Percentiles rank a stretch among this genome's conserved stretches.
Conservation (phyloP, 2,113 vertebrate genomes). For the Crotalus tigris region DNA sequence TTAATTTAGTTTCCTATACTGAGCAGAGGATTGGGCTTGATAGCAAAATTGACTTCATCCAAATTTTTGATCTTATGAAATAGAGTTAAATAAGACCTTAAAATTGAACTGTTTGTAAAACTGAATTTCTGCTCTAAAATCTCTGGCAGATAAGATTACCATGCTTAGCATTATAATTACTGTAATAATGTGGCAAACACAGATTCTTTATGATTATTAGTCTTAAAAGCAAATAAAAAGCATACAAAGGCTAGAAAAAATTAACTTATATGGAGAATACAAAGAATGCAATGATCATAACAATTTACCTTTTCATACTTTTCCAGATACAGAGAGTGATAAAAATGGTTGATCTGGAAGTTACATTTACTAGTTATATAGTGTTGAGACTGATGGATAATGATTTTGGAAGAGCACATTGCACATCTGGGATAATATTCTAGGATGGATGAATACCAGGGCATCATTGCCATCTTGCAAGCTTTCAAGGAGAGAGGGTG, state of each 20-base stretch:
- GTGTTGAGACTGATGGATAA: neutral
- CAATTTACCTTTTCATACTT: neutral
- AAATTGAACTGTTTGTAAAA: neutral
- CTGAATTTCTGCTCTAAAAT: neutral
- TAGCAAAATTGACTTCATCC: neutral
- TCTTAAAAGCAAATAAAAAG: neutral
- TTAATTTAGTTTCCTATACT: neutral
- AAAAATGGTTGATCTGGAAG: neutral
- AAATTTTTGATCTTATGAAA: neutral
- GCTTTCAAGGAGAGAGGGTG: neutral
- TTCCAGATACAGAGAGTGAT: neutral
- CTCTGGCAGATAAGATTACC: neutral
- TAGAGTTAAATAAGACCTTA: neutral
- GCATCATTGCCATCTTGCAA: neutral
- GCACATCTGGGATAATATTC: neutral
- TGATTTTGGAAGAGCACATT: neutral
- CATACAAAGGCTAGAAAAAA: neutral
- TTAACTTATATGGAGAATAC: neutral
- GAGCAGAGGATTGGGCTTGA: neutral
- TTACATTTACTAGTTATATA: neutral
- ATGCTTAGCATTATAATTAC: neutral
- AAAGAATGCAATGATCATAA: neutral
- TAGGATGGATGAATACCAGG: neutral
- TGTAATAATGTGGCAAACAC: neutral
- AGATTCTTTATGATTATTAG: neutral